phyloP scores from a whole-genome alignment of 1,140 invertebrate genomes.

The Coptotermes formosanus region DNA sequence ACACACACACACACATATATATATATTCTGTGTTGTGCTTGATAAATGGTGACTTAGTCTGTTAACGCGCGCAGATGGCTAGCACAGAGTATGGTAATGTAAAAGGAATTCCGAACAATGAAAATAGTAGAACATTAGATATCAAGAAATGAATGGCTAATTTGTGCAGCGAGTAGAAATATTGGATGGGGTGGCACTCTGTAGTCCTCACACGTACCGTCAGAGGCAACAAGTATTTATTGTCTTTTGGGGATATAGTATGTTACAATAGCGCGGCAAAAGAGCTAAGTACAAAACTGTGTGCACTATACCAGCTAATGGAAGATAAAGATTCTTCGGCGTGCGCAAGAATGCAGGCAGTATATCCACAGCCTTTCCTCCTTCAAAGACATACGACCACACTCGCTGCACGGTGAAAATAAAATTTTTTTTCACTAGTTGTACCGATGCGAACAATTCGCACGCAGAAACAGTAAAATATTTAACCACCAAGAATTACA shows the following conservation, averaged over 20 bases:
- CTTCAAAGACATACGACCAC: neutral
- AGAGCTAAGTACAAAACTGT: neutral
- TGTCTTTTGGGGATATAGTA: neutral
- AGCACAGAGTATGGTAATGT: too few species aligned
- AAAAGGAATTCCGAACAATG: neutral
- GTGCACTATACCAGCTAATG: neutral
- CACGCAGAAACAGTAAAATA: too few species aligned
- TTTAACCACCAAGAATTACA: too few species aligned
- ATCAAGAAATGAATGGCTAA: neutral
- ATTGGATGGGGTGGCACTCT: neutral
- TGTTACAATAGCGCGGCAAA: neutral
- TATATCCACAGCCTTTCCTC: neutral
- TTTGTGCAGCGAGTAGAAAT: neutral
- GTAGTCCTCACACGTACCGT: neutral
- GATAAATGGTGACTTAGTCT: too few species aligned
- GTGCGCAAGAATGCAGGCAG: neutral
- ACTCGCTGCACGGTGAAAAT: neutral
- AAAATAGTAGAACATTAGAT: neutral
- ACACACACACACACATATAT: too few species aligned
- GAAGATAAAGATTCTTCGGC: neutral
- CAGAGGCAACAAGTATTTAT: neutral
- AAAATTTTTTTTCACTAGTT: neutral
- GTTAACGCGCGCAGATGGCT: too few species aligned
- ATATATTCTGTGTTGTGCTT: too few species aligned
- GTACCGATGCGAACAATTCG: too few species aligned